Evolutionary conservation across 2,888 invertebrate genomes (phyloP), one percentile per base, ranked within the genome.

Genomic region (Dysmachus trigonus): DNA sequence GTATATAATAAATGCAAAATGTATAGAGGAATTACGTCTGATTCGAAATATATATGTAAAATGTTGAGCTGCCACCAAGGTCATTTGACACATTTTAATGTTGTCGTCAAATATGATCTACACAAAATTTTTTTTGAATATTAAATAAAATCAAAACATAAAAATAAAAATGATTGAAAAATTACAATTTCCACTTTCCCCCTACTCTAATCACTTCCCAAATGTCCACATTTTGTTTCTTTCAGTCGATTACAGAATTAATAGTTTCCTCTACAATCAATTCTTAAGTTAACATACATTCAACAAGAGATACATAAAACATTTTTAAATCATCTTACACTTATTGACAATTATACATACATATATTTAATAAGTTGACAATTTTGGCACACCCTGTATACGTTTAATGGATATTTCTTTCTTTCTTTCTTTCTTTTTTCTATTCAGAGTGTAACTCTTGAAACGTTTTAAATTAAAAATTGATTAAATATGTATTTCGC

Each of bases 321-420:
- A 18, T 62, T 62, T 62, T 62, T 2, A 62, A 62, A 62, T 62
- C 7, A 62, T 62, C 62, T 62, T 62, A 62, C 27, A 62, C 62
- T 62, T 62, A 62, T 10, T 18, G 22, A 62, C 27, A 62, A 62
- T 62, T 62, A 62, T 22, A 22, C 22, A 62, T 62, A 62, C 27
- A 27, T 62, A 62, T 27, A 62, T 62, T 62, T 62, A 62, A 62
- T 62, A 85, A 53, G 41, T 74, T 74, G 73, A 83, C 38, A 62
- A 62, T 22, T 84, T 84, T 84, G 84, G 84, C 84, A 84, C 84
- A 84, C 84, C 84, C 82, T 82, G 82, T 82, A 82, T 82, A 82
- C 31, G 53, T 82, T 62, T 33, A 82, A 62, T 82, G 18, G 13
- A 84, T 53, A 53, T 30, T 30, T 81, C 7, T 27, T 41, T 81